Evolutionary conservation across 2,113 vertebrate species (phyloP).

Genomic region (Dasyornis broadbenti): DNA sequence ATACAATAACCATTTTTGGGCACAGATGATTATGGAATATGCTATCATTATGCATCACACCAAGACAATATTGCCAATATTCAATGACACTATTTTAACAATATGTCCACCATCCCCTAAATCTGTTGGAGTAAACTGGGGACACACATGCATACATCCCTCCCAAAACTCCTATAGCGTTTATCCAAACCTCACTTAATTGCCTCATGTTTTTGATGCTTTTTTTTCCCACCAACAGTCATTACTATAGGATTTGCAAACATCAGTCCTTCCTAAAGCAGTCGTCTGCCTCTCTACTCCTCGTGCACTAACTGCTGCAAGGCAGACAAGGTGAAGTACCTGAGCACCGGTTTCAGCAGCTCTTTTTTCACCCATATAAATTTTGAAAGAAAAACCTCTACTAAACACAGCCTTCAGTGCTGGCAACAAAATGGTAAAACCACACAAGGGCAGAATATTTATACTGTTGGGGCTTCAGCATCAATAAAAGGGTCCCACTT

Average conservation of each 20-base stretch:
- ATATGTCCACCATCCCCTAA: background rate
- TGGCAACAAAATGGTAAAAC: background rate
- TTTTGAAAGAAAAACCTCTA: background rate
- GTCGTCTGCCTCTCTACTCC: background rate
- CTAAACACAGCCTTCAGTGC: background rate
- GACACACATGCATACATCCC: background rate
- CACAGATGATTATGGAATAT: background rate
- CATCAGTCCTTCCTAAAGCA: background rate
- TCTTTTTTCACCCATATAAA: background rate
- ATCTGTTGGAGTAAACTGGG: background rate
- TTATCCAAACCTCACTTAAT: background rate
- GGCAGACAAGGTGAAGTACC: background rate
- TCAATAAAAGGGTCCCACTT: background rate
- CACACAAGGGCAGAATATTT: background rate
- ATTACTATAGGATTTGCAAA: background rate
- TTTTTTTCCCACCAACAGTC: background rate
- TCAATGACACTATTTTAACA: background rate
- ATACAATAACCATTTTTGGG: fast-evolving
- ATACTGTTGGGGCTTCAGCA: background rate
- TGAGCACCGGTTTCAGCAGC: fast-evolving
- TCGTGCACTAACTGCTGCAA: background rate
- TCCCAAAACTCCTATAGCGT: background rate
- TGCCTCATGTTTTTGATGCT: background rate
- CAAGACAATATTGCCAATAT: background rate
- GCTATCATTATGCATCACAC: background rate